Conservation (phyloP, 92 coral and sea anemone species). For the Paragorgia papillata region DNA sequence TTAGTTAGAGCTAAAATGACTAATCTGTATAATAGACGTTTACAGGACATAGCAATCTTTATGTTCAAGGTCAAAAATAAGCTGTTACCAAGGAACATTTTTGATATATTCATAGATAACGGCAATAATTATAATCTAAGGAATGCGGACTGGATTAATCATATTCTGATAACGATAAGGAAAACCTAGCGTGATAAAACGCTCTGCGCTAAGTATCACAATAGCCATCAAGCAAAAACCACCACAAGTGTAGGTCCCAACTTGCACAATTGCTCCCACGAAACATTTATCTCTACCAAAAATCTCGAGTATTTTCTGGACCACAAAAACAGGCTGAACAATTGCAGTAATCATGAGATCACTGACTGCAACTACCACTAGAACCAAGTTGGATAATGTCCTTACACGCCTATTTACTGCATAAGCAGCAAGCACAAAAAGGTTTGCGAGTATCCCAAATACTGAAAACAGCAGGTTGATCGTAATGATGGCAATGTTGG, state of each 20-base stretch:
- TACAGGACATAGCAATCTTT: no score
- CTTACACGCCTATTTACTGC: slow-evolving; percentile 14
- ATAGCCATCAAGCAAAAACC: slow-evolving; percentile 8
- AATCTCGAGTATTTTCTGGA: slow-evolving; percentile 1
- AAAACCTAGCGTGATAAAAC: slow-evolving; percentile 24
- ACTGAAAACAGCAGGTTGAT: background rate
- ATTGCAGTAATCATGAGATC: background rate
- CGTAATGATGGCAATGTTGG: background rate
- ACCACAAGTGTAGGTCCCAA: slow-evolving; percentile 11
- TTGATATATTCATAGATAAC: no score
- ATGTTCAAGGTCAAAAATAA: no score
- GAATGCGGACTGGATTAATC: no score
- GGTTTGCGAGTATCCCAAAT: background rate
- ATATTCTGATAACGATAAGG: slow-evolving; percentile 26
- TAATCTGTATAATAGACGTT: no score
- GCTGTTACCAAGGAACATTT: no score
- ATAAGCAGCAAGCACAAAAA: background rate
- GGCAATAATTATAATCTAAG: no score
- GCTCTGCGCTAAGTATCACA: slow-evolving; percentile 15
- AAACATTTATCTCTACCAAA: background rate
- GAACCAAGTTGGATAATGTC: background rate
- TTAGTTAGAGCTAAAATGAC: no score
- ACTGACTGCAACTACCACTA: background rate
- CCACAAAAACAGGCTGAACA: background rate
- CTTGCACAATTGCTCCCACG: background rate